phyloP scores from a whole-genome alignment of 1,140 invertebrate genomes.

The Thalassaphorura encarpata region DNA sequence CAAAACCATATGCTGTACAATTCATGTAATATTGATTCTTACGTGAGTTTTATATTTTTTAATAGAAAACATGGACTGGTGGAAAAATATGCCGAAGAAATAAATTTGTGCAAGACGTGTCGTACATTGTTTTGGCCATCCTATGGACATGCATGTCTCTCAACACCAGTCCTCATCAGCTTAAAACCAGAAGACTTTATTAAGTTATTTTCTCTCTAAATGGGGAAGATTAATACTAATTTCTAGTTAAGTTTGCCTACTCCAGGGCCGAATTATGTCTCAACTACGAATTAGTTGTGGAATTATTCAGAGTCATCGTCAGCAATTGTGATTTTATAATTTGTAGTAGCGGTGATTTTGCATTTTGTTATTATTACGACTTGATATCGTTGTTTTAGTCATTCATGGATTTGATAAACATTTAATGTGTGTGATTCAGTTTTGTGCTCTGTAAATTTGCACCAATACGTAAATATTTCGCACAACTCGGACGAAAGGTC shows the following conservation, averaged over 20 bases:
- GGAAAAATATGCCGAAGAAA: constrained; percentile 90
- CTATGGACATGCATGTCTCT: constrained; percentile 75
- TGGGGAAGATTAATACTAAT: neutral
- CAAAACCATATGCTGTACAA: constrained; percentile 32
- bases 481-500: too few species aligned
- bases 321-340: neutral
- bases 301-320: neutral
- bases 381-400: too few species aligned
- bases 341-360: too few species aligned
- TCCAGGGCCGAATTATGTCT: neutral
- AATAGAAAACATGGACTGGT: constrained; percentile 51
- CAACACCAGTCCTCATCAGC: constrained; percentile 17
- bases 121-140: constrained; percentile 94
- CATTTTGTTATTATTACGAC: too few species aligned
- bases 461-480: too few species aligned
- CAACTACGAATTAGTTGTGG: neutral
- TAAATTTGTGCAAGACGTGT: constrained; percentile 88
- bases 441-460: too few species aligned
- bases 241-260: neutral
- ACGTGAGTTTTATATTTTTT: neutral
- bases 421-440: too few species aligned
- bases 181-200: constrained; percentile 30
- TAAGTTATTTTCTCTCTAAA: constrained; percentile 25
- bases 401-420: too few species aligned
- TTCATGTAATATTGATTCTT: neutral